These are phyloP conservation scores for Athalia rosae DNA, from an alignment of 2,888 invertebrate genomes.

Conservation along the genomic window DNA sequence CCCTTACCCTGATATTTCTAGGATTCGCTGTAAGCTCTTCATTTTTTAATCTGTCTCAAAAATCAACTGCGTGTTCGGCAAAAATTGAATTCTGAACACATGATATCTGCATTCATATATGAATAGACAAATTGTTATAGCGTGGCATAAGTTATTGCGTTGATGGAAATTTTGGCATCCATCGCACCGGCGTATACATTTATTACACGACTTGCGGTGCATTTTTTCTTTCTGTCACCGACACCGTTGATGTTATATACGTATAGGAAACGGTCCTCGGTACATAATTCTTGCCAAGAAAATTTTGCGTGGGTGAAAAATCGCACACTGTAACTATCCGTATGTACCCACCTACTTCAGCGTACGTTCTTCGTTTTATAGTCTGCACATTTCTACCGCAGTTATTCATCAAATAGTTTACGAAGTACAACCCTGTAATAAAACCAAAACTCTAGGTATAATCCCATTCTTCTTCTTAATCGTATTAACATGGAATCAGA, in stretches of 20 bases:
- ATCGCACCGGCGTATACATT: background rate
- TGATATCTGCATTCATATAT: too few relatives aligned
- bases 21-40: background rate
- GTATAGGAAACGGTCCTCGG: background rate
- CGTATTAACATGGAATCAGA: too few relatives aligned
- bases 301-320: background rate
- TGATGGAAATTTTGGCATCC: conserved; percentile 30
- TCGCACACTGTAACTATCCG: too few relatives aligned
- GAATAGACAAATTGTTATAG: background rate
- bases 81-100: too few relatives aligned
- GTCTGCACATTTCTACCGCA: background rate
- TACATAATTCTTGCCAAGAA: conserved; percentile 22
- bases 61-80: too few relatives aligned
- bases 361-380: background rate
- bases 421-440: too few relatives aligned
- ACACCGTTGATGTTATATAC: background rate
- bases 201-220: background rate
- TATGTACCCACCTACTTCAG: too few relatives aligned
- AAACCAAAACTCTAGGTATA: too few relatives aligned
- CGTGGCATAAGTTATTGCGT: background rate
- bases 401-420: too few relatives aligned
- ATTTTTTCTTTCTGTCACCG: background rate
- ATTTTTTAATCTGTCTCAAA: too few relatives aligned
- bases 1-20: too few relatives aligned
- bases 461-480: too few relatives aligned